Evolutionary conservation across 1,140 invertebrate species (phyloP), one percentile per base, ranked within the genome.

Genomic region (Papilio glaucus): DNA sequence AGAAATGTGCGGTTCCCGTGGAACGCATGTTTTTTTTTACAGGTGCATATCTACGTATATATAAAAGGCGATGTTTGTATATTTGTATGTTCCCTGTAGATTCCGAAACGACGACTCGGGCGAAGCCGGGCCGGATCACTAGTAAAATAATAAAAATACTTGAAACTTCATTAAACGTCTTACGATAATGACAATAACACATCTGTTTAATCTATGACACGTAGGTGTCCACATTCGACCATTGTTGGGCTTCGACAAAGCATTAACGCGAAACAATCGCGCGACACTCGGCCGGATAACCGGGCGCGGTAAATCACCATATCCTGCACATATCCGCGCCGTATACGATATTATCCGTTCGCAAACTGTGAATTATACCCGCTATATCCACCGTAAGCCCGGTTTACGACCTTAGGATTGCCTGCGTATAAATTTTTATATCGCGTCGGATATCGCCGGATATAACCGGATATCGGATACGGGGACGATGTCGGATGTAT

Each of bases 351-450:
- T 69, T 69, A 69, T 69, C 67, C 67, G 45, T 29, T 45, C 65
- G 65, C 65, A 45, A 45, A 49, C 24, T 49, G 67, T 69, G 42
- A 69, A 69, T 69, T 69, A 69, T 69, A 21, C 67, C 26, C 45
- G 67, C 45, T 69, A 37, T 69, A 69, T 69, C 67, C 67, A 53
- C 26, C 45, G 42, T 69, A 69, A 69, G 67, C 67, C 42, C 67
- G 42, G n/a, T 69, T 69, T 69, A 69, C 67, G 67, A 69, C 45
- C 67, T 69, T 49, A 69, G 67, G 67, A 69, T 69, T 53, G 67
- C 10, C 45, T 49, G 67, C 67, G 67, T 69, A 69, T 69, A 69
- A 69, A 69, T 69, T 53, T 69, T 69, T 69, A 69, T 69, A 69
- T 68, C 65, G 65, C 65, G 24, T 29, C 65, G 65, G 65, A 68